Conservation (phyloP, 2,797 vertebrate genomes). For the Ctenochaetus hawaiiensis region DNA sequence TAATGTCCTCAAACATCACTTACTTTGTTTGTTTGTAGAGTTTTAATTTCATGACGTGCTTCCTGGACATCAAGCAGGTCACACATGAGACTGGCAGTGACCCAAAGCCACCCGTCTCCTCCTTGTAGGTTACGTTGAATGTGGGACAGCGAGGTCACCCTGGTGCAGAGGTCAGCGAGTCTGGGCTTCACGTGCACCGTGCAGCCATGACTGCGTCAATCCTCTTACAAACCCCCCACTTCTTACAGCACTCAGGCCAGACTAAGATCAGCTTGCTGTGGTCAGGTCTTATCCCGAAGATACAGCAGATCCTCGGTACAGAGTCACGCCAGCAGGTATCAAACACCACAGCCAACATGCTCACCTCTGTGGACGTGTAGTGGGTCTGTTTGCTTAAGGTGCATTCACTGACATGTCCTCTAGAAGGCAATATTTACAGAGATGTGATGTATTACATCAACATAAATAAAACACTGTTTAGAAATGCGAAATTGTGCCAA, state of each 20-base stretch:
- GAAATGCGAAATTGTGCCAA: too few relatives aligned
- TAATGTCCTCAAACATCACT: neutral
- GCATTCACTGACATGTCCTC: constrained; percentile 5
- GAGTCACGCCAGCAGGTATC: constrained; percentile 79
- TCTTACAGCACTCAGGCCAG: constrained; percentile 72
- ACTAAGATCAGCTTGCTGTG: constrained; percentile 72
- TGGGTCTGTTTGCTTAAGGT: constrained; percentile 3
- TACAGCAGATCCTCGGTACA: constrained; percentile 54
- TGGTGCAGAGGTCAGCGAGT: constrained; percentile 66
- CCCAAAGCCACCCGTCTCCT: constrained; percentile 28
- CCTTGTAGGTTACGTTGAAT: constrained; percentile 58
- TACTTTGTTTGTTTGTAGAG: neutral
- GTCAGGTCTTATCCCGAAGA: constrained; percentile 76
- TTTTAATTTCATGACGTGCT: neutral
- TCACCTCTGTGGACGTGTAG: neutral
- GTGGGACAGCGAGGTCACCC: constrained; percentile 71
- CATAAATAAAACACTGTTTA: neutral
- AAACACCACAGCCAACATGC: constrained; percentile 53
- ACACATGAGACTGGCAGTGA: constrained; percentile 23
- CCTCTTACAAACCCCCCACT: constrained; percentile 81
- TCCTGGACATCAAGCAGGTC: constrained; percentile 33
- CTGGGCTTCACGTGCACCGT: constrained; percentile 74
- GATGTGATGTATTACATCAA: neutral
- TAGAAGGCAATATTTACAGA: neutral
- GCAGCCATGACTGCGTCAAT: constrained; percentile 65